These are phyloP conservation scores for Eugnorisma glareosa DNA, from an alignment of 2,888 invertebrate species.

Conservation along the genomic window DNA sequence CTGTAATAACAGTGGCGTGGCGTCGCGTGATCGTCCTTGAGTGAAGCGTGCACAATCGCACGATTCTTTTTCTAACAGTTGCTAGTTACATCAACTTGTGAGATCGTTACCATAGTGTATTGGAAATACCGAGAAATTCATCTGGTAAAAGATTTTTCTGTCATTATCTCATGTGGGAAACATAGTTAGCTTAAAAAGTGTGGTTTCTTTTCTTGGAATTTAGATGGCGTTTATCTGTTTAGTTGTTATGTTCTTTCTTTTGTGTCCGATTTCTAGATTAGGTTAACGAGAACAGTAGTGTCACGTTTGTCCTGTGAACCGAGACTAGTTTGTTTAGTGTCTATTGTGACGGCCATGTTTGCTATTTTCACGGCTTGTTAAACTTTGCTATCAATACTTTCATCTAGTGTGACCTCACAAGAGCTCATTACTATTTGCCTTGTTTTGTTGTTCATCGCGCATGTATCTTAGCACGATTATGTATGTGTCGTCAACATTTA, in stretches of 20 bases:
- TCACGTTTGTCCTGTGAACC: slow-evolving; percentile 46
- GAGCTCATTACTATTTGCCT: slow-evolving; percentile 65
- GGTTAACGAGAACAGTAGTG: slow-evolving; percentile 39
- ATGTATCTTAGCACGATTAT: slow-evolving; percentile 65
- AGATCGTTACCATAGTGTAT: slow-evolving; percentile 68
- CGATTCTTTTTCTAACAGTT: slow-evolving; percentile 76
- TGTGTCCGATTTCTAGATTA: slow-evolving; percentile 33
- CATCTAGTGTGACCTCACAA: slow-evolving; percentile 73
- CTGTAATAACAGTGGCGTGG: slow-evolving; percentile 72
- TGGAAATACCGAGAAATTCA: slow-evolving; percentile 70
- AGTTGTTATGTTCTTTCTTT: slow-evolving; percentile 12
- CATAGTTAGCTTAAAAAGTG: slow-evolving; percentile 41
- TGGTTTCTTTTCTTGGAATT: slow-evolving; percentile 47
- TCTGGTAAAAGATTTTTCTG: slow-evolving; percentile 66
- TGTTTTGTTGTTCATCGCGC: slow-evolving; percentile 56
- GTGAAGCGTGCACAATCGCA: slow-evolving; percentile 80
- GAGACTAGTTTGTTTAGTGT: slow-evolving; percentile 35
- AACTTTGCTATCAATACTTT: slow-evolving; percentile 72
- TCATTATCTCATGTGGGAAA: slow-evolving; percentile 73
- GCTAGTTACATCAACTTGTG: slow-evolving; percentile 73
- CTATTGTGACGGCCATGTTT: slow-evolving; percentile 52
- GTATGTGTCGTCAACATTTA: slow-evolving; percentile 59
- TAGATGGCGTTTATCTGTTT: slow-evolving; percentile 27
- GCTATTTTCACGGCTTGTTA: slow-evolving; percentile 66
- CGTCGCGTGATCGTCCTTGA: slow-evolving; percentile 85